Evolutionary conservation across 2,888 invertebrate genomes (phyloP), one percentile per base, ranked within the genome.

Genomic region (Polydrusus cervinus): DNA sequence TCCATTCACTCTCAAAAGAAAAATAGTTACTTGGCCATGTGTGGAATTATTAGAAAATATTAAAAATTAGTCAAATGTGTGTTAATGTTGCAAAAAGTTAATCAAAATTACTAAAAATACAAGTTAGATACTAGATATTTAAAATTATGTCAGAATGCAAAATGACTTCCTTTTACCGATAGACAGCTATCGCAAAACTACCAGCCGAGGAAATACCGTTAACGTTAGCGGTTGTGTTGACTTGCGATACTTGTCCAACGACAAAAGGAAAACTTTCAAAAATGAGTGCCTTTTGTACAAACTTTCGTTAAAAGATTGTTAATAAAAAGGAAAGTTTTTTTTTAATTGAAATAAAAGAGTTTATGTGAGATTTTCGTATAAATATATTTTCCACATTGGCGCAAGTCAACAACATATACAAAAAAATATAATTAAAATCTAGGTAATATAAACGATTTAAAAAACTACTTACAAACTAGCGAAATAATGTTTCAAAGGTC

Each of bases 341-440:
- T 25, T 25, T 38, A n/a, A n/a, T 60, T 60, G 71, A 81, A 81
- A 81, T 80, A 81, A 81, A 81, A 80, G 79, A 79, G 79, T 78
- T 77, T 76, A 66, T 78, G 79, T 80, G 57, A 70, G 66, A 79
- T 83, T 86, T 86, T 86, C 85, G 83, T 87, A 87, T 86, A 87
- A 87, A 87, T 87, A 87, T 87, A 87, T 87, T 87, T 87, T 87
- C 87, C 87, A 87, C 87, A 87, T 86, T 87, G 87, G 87, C 87
- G 86, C 87, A 87, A 87, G 87, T 87, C 87, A 87, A 87, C 87
- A 87, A 82, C 80, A 87, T 87, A 87, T 86, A 87, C 86, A 87
- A 87, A 87, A 34, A 87, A 85, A 87, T 86, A 86, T 84, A 85
- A 82, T 84, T 84, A 70, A 64, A 75, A 69, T 72, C 83, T 85